Percentiles rank a stretch among this genome's conserved stretches.
phyloP scores from a whole-genome alignment of 2,113 vertebrate genomes.

The Poeciliopsis retropinna region DNA sequence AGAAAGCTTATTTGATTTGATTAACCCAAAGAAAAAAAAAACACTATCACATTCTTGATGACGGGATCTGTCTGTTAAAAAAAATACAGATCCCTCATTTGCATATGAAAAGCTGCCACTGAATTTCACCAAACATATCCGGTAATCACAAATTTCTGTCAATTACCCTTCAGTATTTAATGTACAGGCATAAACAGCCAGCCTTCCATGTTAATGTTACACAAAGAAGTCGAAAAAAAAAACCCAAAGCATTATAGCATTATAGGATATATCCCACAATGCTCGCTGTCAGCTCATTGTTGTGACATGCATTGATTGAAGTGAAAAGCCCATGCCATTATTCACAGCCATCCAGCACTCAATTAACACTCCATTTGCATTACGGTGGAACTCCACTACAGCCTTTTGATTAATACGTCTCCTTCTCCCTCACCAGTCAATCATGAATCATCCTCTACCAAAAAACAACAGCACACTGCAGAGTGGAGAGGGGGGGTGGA shows the following conservation, averaged over 20 bases:
- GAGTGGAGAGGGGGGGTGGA: slow-evolving; percentile 5
- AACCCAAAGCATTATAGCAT: slow-evolving; percentile 35
- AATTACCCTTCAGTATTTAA: slow-evolving; percentile 34
- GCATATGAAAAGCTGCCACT: slow-evolving; percentile 32
- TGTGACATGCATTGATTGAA: slow-evolving; percentile 75
- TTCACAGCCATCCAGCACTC: slow-evolving; percentile 78
- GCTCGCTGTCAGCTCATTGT: slow-evolving; percentile 64
- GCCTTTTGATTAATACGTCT: slow-evolving; percentile 76
- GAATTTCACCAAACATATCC: slow-evolving; percentile 26
- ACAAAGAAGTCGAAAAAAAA: slow-evolving; percentile 34
- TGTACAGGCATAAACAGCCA: slow-evolving; percentile 27
- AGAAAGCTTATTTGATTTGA: neutral
- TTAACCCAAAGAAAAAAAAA: too few species aligned
- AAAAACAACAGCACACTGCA: slow-evolving; percentile 46
- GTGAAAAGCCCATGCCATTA: slow-evolving; percentile 71
- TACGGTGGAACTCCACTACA: slow-evolving; percentile 64
- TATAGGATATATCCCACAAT: slow-evolving; percentile 52
- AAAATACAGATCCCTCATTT: slow-evolving; percentile 34
- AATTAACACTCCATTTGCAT: slow-evolving; percentile 82
- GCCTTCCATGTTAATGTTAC: slow-evolving; percentile 27
- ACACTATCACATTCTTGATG: neutral
- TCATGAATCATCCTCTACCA: slow-evolving; percentile 73
- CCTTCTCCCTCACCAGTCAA: slow-evolving; percentile 75
- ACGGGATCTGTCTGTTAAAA: slow-evolving; percentile 6
- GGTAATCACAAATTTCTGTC: slow-evolving; percentile 42